Evolutionary conservation across 2,888 invertebrate species (phyloP), one percentile per base, ranked within the genome.

Genomic region (Drosophila koepferae): DNA sequence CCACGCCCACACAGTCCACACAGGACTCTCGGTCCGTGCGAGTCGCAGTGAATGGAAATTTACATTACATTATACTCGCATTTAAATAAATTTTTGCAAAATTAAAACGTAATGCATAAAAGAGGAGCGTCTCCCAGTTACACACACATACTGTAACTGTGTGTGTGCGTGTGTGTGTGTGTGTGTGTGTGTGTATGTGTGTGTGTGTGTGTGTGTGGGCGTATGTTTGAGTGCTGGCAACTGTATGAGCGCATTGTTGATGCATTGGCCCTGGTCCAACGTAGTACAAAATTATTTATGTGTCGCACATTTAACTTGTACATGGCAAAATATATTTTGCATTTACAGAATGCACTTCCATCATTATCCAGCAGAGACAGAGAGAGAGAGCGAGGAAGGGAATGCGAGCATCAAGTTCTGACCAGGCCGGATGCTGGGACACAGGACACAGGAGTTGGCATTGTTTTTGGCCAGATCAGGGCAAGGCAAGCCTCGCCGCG

Each of bases 311-410:
- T 87, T 89, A 89, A 89, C 83, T 87, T 87, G 89, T 82, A 77
- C 82, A 85, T 89, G 77, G 84, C 80, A 89, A 82, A 89, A 82
- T 81, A 81, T 86, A 89, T 86, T 86, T 86, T 89, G 80, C 82
- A 86, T 86, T 86, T 86, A 86, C 89, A 73, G 77, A 86, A 86
- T 89, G 87, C 82, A 88, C 82, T 89, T 89, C 79, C 87, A 89
- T 89, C 89, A 86, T 89, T 85, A 89, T 87, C 83, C 83, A 72
- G 46, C 44, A 59, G 55, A 31, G 41, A 1, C 18, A 51, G 10
- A 28, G 20, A 23, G 55, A 34, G 34, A 23, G 16, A 36, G 34
- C 2, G 23, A 12, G 38, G 23, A 28, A 12, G 18, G 16, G 7
- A 31, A 44, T 23, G 54, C 6, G 53, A 31, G 54, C 3, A 63